Percentiles rank a stretch among this genome's conserved stretches.
These are phyloP conservation scores for Linhomoeus sp. DNA, from an alignment of 2,888 invertebrate species.

Conservation along the genomic window DNA sequence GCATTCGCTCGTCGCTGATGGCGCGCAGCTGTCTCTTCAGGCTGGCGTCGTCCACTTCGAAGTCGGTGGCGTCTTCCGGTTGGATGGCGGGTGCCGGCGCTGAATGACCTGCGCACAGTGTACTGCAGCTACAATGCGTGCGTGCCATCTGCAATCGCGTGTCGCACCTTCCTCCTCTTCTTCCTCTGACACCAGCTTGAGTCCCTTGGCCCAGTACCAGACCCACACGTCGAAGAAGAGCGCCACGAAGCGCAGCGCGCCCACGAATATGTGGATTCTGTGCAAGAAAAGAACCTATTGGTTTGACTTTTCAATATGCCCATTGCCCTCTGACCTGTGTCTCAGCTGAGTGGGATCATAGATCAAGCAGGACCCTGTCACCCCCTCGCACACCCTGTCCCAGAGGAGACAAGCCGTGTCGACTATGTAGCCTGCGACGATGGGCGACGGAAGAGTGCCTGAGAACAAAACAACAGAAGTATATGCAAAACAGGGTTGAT, in stretches of 20 bases:
- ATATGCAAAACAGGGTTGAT: no score
- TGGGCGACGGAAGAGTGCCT: constrained; percentile 29
- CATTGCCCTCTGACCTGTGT: no score
- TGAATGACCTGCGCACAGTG: no score
- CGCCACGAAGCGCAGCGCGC: constrained; percentile 18
- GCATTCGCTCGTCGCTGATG: no score
- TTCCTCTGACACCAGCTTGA: constrained; percentile 19
- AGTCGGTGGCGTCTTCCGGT: no score
- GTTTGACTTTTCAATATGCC: no score
- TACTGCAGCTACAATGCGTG: background rate
- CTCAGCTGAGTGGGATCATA: constrained; percentile 28
- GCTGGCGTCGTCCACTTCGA: no score
- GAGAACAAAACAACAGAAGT: constrained; percentile 1
- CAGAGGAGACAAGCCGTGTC: constrained; percentile 30
- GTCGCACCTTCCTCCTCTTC: constrained; percentile 7
- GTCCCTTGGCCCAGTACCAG: constrained; percentile 19
- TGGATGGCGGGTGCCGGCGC: no score
- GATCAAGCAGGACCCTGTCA: constrained; percentile 28
- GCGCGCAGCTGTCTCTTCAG: no score
- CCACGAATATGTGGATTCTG: constrained; percentile 21
- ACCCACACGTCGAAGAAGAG: constrained; percentile 23
- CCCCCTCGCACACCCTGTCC: constrained; percentile 24
- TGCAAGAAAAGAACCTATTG: background rate
- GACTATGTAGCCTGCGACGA: constrained; percentile 29
- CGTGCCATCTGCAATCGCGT: background rate